Conservation (phyloP, 2,888 invertebrate species). For the Mongoloraphidia duomilia region DNA sequence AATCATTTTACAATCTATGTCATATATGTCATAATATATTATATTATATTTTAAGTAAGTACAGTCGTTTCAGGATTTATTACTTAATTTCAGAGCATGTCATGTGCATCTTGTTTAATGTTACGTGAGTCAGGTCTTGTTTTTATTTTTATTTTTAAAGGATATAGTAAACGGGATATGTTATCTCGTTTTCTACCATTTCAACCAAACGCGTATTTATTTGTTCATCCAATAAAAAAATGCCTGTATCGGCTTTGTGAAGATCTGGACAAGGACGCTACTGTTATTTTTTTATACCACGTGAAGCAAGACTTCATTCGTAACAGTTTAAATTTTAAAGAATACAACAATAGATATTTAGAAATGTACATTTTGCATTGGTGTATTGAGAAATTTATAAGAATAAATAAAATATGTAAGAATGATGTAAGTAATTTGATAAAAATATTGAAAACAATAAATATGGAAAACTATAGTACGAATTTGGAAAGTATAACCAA, state of each 20-base stretch:
- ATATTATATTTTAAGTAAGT: too few relatives aligned
- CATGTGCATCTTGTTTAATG: constrained; percentile 10
- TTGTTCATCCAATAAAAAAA: constrained; percentile 31
- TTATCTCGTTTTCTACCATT: constrained; percentile 25
- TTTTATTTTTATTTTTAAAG: constrained; percentile 17
- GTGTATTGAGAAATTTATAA: constrained; percentile 19
- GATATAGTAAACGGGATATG: constrained; percentile 17
- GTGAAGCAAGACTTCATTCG: constrained; percentile 15
- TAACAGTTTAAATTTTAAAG: constrained; percentile 13
- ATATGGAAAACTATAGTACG: constrained; percentile 15
- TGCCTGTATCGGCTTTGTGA: constrained; percentile 32
- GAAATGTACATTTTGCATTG: constrained; percentile 25
- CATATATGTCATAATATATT: too few relatives aligned
- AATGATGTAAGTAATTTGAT: constrained; percentile 19
- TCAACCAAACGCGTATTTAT: constrained; percentile 22
- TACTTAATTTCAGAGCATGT: constrained; percentile 10
- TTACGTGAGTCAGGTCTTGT: constrained; percentile 12
- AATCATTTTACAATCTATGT: too few relatives aligned
- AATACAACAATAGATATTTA: constrained; percentile 17
- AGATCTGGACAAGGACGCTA: constrained; percentile 23
- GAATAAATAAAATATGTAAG: constrained; percentile 13
- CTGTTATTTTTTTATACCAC: constrained; percentile 17
- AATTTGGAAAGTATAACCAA: constrained; percentile 8
- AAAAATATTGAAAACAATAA: constrained; percentile 20
- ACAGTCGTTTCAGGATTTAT: too few relatives aligned